Conservation (phyloP, 2,113 vertebrate species). For the Hydrochoerus hydrochaeris region DNA sequence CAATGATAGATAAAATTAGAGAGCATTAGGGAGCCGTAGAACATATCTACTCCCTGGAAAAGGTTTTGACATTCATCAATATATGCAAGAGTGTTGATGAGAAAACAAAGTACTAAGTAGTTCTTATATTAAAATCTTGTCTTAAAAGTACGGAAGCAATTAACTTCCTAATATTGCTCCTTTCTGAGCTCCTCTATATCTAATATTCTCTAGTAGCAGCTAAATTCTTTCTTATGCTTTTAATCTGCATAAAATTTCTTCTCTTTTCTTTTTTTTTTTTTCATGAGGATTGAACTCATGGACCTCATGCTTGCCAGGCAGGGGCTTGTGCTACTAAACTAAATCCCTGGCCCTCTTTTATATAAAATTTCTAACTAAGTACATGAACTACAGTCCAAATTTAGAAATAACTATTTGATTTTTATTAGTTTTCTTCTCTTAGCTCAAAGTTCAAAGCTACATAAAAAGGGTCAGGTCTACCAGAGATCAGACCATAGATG, state of each 20-base stretch:
- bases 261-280: too few relatives aligned
- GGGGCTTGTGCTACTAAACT: too few relatives aligned
- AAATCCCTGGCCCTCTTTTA: background rate
- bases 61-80: background rate
- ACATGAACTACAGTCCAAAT: background rate
- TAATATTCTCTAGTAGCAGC: background rate
- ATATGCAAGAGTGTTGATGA: background rate
- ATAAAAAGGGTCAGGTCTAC: background rate
- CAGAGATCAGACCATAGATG: background rate
- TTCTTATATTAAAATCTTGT: background rate
- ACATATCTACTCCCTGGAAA: background rate
- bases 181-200: background rate
- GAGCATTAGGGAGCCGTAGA: background rate
- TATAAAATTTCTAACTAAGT: background rate
- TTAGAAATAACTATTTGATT: background rate
- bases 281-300: too few relatives aligned
- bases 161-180: background rate
- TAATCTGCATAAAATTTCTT: background rate
- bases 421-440: background rate
- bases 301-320: too few relatives aligned
- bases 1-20: background rate
- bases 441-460: background rate
- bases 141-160: background rate
- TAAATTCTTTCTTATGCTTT: background rate
- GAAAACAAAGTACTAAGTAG: background rate